Conservation (phyloP, 2,888 invertebrate species). For the Caenorhabditis sulstoni region DNA sequence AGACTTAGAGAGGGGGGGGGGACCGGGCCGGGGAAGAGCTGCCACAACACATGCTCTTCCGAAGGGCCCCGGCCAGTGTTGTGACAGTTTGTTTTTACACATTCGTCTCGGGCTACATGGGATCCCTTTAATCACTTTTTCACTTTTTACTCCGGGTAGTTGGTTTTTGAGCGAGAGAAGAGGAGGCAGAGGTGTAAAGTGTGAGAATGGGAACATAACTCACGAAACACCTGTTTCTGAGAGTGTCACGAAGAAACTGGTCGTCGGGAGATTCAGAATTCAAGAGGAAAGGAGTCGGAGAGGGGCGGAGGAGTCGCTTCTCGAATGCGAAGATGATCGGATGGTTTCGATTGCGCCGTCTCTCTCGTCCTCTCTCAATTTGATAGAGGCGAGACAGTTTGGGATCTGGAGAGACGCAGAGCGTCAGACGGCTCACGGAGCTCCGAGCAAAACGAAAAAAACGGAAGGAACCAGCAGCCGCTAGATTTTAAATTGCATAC, state of each 20-base stretch:
- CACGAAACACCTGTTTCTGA: slow-evolving; percentile 14
- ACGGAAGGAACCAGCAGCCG: neutral
- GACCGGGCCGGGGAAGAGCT: slow-evolving; percentile 22
- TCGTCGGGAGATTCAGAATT: neutral
- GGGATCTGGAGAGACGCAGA: slow-evolving; percentile 23
- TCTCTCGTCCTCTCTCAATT: slow-evolving; percentile 11
- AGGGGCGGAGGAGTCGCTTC: too few species aligned
- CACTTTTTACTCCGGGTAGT: neutral
- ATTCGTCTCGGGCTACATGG: slow-evolving; percentile 37
- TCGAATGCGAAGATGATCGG: too few species aligned
- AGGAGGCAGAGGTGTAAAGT: slow-evolving; percentile 24
- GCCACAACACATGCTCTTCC: slow-evolving; percentile 37
- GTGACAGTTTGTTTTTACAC: slow-evolving; percentile 58
- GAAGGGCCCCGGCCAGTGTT: slow-evolving; percentile 16
- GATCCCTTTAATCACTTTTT: slow-evolving; percentile 26
- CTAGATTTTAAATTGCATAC: slow-evolving; percentile 35
- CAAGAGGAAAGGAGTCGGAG: neutral
- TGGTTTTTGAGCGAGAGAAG: neutral
- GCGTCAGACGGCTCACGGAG: neutral
- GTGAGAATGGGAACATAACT: too few species aligned
- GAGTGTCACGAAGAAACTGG: neutral
- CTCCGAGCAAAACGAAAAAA: slow-evolving; percentile 25
- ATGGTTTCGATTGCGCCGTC: too few species aligned
- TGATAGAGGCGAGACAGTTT: slow-evolving; percentile 33
- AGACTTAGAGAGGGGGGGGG: slow-evolving; percentile 31